These are phyloP conservation scores for Hippocampus mohnikei DNA, from an alignment of 2,113 vertebrate species.

Conservation along the genomic window DNA sequence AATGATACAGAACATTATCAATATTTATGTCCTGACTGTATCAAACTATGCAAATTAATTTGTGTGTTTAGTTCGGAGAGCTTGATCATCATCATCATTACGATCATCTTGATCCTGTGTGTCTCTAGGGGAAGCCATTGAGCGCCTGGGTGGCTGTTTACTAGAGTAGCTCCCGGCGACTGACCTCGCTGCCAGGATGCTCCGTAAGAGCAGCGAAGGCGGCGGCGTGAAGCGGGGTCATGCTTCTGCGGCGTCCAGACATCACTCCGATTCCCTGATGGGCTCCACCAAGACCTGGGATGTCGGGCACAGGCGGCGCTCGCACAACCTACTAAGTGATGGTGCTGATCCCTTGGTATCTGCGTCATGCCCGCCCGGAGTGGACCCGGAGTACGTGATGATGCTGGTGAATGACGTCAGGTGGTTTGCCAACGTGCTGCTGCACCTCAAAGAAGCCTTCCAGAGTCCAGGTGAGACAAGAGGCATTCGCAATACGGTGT, in stretches of 20 bases:
- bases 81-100: too few relatives aligned
- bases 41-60: background rate
- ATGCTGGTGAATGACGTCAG: conserved; percentile 90
- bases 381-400: conserved; percentile 90
- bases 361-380: conserved; percentile 67
- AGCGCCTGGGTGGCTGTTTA: conserved; percentile 28
- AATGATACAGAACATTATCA: too few relatives aligned
- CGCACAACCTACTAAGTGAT: conserved; percentile 72
- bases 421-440: conserved; percentile 87
- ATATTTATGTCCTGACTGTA: background rate
- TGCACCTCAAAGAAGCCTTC: conserved; percentile 88
- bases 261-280: conserved; percentile 72
- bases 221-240: conserved; percentile 66
- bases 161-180: conserved; percentile 46
- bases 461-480: conserved; percentile 80
- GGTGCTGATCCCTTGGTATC: conserved; percentile 19
- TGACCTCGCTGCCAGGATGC: conserved; percentile 75
- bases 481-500: conserved; percentile 17
- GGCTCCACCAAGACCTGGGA: conserved; percentile 74
- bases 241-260: conserved; percentile 71
- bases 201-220: conserved; percentile 71
- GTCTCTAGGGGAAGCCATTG: conserved; percentile 31
- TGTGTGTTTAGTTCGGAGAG: background rate
- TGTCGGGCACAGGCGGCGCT: conserved; percentile 79
- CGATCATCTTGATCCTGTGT: background rate